Percentiles rank a stretch among this genome's conserved stretches.
phyloP scores from a whole-genome alignment of 2,797 vertebrate species.

The Hippopotamyrus pictus region DNA sequence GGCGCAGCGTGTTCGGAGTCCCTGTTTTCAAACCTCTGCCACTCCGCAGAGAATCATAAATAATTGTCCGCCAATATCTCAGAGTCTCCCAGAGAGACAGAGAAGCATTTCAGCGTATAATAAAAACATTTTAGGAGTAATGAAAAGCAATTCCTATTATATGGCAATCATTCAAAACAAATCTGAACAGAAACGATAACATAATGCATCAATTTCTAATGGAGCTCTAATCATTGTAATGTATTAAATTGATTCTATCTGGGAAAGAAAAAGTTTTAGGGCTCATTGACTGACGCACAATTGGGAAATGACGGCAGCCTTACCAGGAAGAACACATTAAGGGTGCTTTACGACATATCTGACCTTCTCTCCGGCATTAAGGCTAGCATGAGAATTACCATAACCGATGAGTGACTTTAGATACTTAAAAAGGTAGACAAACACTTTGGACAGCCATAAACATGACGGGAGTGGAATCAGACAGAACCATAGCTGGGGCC shows the following conservation, averaged over 20 bases:
- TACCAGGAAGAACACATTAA: conserved; percentile 11
- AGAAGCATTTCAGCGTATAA: neutral
- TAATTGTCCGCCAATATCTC: neutral
- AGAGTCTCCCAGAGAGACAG: neutral
- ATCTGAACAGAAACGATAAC: neutral
- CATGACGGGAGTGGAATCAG: neutral
- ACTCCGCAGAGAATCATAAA: conserved; percentile 2
- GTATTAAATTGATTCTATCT: neutral
- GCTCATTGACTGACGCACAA: neutral
- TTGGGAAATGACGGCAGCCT: neutral
- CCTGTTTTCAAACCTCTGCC: neutral
- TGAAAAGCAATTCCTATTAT: conserved; percentile 9
- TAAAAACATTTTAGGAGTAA: conserved; percentile 13
- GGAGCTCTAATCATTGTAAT: neutral
- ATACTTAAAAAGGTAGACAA: neutral
- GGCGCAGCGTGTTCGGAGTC: neutral
- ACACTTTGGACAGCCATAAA: neutral
- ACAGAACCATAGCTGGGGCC: neutral
- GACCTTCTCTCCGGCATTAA: neutral
- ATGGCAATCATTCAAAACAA: conserved; percentile 14
- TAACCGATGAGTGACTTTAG: neutral
- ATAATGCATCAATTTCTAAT: conserved; percentile 8
- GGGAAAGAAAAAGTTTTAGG: neutral
- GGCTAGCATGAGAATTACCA: neutral
- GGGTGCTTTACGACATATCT: neutral